Evolutionary conservation across 1,140 invertebrate genomes (phyloP), one percentile per base, ranked within the genome.

Genomic region (Ptiloglossa arizonensis): DNA sequence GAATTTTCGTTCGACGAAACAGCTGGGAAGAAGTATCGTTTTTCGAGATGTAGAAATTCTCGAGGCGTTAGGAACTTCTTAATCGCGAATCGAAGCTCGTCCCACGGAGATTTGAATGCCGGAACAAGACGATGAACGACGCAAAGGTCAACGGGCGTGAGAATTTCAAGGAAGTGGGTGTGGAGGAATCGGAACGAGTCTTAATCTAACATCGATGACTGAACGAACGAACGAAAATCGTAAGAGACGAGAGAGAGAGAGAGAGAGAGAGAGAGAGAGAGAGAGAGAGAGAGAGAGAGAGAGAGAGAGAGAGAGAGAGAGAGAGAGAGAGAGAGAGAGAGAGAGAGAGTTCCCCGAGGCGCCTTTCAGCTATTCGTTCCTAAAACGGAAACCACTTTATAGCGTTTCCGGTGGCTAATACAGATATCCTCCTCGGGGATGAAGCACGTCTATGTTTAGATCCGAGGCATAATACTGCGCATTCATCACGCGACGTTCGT

Each of bases 381-480:
- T 81, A 81, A 69, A 86, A 85, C 75, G 84, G 84, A 86, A 86
- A 82, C 56, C 70, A 79, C 62, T 85, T 85, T 76, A 76, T 59
- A 67, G 46, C 46, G 54, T 60, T 86, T 86, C 84, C 84, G 83
- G 83, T 59, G 69, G 78, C 60, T 86, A 86, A 85, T 85, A 79
- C 84, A 85, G 82, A 86, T 86, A 85, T 86, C 84, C 80, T 85
- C 70, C 67, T 57, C 59, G 52, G 82, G 79, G 79, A 85, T 85
- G 83, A 85, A 82, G 80, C 84, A 85, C 46, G 66, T 35, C 80
- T 86, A 86, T 86, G 79, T 86, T 86, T 86, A 86, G 84, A 79
- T 9, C 52, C 35, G 15, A 24, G 57, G 54, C 46, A 83, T 80
- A 83, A 86, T 86, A 77, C 67, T 19, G 56, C 60, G 79, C 70